These are phyloP conservation scores for Hypomesus transpacificus DNA, from an alignment of 2,113 vertebrate species.

Conservation along the genomic window DNA sequence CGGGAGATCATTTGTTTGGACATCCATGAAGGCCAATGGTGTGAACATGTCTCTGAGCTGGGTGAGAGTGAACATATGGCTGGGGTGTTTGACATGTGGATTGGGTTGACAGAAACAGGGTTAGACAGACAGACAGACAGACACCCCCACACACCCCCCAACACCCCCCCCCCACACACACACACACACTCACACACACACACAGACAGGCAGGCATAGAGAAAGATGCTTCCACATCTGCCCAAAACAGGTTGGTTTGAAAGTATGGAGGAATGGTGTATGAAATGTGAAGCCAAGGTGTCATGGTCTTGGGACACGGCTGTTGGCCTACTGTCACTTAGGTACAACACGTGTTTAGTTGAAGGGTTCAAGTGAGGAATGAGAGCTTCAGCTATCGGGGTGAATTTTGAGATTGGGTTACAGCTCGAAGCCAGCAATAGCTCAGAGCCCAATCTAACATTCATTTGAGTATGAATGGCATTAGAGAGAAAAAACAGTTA, in stretches of 20 bases:
- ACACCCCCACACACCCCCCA: background rate
- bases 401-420: background rate
- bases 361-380: no score
- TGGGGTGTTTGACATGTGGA: background rate
- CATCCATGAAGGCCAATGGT: background rate
- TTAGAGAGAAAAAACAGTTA: constrained; percentile 29
- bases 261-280: background rate
- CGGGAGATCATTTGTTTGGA: no score
- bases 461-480: constrained; percentile 20
- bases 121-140: background rate
- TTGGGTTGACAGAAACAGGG: background rate
- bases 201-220: no score
- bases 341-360: no score
- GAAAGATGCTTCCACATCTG: background rate
- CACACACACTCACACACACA: constrained; percentile 13
- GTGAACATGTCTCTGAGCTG: constrained; percentile 25
- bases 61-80: background rate
- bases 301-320: no score
- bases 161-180: no score
- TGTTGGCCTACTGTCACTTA: no score
- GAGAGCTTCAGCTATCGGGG: background rate
- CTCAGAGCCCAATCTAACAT: constrained; percentile 24
- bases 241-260: background rate
- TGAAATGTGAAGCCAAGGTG: no score
- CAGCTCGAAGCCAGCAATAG: background rate